These are phyloP conservation scores for Percopsis transmontana DNA, from an alignment of 2,113 vertebrate species.

Conservation along the genomic window DNA sequence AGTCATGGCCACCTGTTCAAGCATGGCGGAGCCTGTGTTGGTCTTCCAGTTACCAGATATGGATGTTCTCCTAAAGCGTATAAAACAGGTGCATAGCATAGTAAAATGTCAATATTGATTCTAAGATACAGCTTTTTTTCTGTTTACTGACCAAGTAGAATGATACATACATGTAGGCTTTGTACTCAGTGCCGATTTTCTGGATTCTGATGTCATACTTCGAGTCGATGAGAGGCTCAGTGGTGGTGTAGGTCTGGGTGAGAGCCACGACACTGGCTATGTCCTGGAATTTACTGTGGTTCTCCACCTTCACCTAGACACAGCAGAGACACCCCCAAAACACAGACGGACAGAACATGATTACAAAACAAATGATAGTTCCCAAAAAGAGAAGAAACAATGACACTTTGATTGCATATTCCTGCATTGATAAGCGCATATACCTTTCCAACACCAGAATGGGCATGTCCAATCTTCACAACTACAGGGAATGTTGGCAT, in stretches of 20 bases:
- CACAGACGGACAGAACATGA: too few species aligned
- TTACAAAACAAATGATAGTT: too few species aligned
- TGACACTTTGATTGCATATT: too few species aligned
- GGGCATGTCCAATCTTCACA: conserved; percentile 98
- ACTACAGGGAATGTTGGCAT: conserved; percentile 97
- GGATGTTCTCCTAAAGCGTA: conserved; percentile 90
- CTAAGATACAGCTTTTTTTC: neutral
- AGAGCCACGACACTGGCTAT: conserved; percentile 98
- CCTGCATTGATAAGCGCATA: too few species aligned
- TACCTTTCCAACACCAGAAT: conserved; percentile 99
- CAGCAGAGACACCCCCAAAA: too few species aligned
- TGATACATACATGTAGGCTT: conserved; percentile 91
- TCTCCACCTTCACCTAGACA: conserved; percentile 95
- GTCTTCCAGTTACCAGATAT: conserved; percentile 99
- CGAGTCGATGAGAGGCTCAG: conserved; percentile 95
- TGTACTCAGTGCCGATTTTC: conserved; percentile 97
- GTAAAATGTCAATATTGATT: neutral
- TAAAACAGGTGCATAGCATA: neutral
- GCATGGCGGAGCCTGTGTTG: conserved; percentile 96
- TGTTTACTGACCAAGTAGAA: neutral
- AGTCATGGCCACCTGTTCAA: conserved; percentile 98
- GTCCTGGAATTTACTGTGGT: conserved; percentile 98
- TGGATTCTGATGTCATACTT: conserved; percentile 99
- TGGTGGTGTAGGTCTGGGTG: conserved; percentile 96
- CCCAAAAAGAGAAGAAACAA: too few species aligned